phyloP scores from a whole-genome alignment of 2,888 invertebrate genomes.

The Stenolophus ochropezus region DNA sequence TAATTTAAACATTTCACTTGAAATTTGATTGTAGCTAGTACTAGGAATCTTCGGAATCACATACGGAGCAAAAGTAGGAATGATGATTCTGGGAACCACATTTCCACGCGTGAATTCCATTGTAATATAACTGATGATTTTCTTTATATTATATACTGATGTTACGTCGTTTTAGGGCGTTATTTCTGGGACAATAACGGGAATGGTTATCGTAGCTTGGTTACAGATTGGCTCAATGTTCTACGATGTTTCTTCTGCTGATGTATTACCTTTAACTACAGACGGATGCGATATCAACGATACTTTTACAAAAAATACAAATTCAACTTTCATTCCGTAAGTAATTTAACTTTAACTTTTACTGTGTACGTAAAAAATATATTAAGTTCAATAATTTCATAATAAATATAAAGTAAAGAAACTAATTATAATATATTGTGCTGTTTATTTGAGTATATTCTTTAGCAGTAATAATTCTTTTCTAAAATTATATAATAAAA shows the following conservation, averaged over 20 bases:
- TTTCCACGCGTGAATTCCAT: conserved; percentile 7
- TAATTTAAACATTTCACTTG: background rate
- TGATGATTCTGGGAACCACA: conserved; percentile 15
- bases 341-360: conserved; percentile 5
- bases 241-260: background rate
- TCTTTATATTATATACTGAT: background rate
- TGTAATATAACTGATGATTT: background rate
- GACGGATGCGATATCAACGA: background rate
- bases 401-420: no score
- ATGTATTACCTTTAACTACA: background rate
- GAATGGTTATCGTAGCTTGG: background rate
- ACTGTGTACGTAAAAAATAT: background rate
- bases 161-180: background rate
- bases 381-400: no score
- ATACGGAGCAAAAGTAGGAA: conserved; percentile 17
- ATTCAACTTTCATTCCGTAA: no score
- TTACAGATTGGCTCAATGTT: background rate
- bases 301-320: conserved; percentile 1
- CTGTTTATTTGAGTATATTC: no score
- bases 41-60: background rate
- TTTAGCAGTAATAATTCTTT: no score
- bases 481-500: no score
- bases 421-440: no score
- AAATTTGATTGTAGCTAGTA: background rate
- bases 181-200: background rate